A percentile compares a stretch with the other conserved stretches of the same genome.
These are phyloP conservation scores for Habroteleia sp. DNA, from an alignment of 2,888 invertebrate species.

Conservation along the genomic window DNA sequence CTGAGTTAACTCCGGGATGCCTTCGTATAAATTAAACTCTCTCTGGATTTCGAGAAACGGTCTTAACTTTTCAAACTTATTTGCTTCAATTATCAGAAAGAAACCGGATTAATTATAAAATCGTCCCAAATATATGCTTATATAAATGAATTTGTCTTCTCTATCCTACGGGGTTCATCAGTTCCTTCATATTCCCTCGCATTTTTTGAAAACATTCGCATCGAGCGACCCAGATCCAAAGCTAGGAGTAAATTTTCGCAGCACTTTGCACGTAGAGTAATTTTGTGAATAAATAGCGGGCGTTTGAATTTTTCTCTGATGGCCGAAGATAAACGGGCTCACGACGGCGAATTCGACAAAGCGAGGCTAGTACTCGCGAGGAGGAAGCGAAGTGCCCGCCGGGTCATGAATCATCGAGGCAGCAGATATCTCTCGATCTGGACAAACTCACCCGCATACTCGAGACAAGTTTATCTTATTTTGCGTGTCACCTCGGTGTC, in stretches of 20 bases:
- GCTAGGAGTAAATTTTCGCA: background rate
- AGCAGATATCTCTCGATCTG: constrained; percentile 68
- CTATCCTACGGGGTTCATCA: no score
- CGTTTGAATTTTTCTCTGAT: constrained; percentile 37
- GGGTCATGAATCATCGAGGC: constrained; percentile 69
- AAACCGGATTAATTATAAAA: no score
- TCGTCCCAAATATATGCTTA: no score
- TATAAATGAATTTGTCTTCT: no score
- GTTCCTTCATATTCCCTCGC: no score
- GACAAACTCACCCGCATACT: constrained; percentile 70
- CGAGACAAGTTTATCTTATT: constrained; percentile 70
- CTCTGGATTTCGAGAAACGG: no score
- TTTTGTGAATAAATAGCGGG: constrained; percentile 36
- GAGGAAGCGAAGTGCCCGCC: constrained; percentile 56
- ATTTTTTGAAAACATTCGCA: no score
- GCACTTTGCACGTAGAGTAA: constrained; percentile 5
- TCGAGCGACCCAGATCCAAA: background rate
- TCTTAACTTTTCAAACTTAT: no score
- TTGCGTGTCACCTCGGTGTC: constrained; percentile 70
- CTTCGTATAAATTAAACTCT: no score
- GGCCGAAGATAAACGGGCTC: constrained; percentile 30
- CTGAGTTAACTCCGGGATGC: no score
- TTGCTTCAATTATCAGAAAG: no score
- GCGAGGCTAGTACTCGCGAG: constrained; percentile 52
- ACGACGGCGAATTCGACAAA: constrained; percentile 59